These are phyloP conservation scores for Macrosteles quadrilineatus DNA, from an alignment of 1,140 invertebrate species.

Conservation along the genomic window DNA sequence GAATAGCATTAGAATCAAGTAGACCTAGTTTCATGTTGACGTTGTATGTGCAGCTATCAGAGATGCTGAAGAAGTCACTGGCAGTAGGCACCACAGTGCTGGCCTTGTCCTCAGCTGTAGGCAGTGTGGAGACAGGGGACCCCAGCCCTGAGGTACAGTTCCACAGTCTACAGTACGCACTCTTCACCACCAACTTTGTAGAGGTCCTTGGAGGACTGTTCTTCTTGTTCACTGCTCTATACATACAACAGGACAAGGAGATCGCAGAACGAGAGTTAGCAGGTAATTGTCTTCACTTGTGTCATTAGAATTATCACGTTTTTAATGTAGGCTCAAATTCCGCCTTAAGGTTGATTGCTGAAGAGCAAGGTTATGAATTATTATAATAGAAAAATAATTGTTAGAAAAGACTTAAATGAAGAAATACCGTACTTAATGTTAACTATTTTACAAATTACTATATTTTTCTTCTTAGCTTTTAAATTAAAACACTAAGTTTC, in stretches of 20 bases:
- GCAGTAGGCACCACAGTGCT: background rate
- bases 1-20: background rate
- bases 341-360: too few relatives aligned
- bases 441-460: too few relatives aligned
- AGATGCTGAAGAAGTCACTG: constrained; percentile 32
- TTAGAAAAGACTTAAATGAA: too few relatives aligned
- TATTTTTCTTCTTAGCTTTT: too few relatives aligned
- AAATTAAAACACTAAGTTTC: too few relatives aligned
- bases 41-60: constrained; percentile 34
- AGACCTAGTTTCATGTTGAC: background rate
- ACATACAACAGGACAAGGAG: constrained; percentile 80
- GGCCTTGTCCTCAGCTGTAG: background rate
- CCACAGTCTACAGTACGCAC: constrained; percentile 80
- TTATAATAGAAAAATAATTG: too few relatives aligned
- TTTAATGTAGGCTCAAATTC: too few relatives aligned
- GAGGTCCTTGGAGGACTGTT: constrained; percentile 87
- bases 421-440: too few relatives aligned
- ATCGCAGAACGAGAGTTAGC: constrained; percentile 67
- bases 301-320: too few relatives aligned
- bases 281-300: too few relatives aligned
- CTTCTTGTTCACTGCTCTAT: constrained; percentile 86
- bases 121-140: constrained; percentile 4
- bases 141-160: constrained; percentile 52
- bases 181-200: constrained; percentile 90
- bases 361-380: too few relatives aligned